Evolutionary conservation across 2,797 vertebrate species (phyloP).

Genomic region (Melanotaenia trifasciata): DNA sequence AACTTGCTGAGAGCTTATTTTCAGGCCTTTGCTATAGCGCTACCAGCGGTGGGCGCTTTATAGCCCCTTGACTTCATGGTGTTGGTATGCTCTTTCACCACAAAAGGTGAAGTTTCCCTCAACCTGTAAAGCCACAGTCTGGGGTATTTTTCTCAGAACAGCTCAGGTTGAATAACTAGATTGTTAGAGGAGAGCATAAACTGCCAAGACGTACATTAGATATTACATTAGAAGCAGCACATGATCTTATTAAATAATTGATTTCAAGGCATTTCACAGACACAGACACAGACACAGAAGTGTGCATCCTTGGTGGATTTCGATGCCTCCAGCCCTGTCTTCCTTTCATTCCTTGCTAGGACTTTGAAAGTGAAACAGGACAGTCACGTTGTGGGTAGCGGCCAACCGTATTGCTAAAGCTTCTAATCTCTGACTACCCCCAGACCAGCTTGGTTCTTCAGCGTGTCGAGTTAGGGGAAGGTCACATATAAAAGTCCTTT

Average conservation of each 20-base stretch:
- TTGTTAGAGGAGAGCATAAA: slow-evolving; percentile 16
- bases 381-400: neutral
- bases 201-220: slow-evolving; percentile 1
- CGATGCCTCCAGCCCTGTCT: neutral
- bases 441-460: slow-evolving; percentile 55
- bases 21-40: slow-evolving; percentile 23
- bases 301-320: slow-evolving; percentile 8
- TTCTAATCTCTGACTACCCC: slow-evolving; percentile 63
- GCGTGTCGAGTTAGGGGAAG: slow-evolving; percentile 64
- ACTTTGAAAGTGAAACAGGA: slow-evolving; percentile 37
- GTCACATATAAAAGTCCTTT: slow-evolving; percentile 78
- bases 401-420: too few species aligned
- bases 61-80: slow-evolving; percentile 47
- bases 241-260: slow-evolving; percentile 17
- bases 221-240: neutral
- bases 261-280: slow-evolving; percentile 29
- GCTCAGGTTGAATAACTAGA: slow-evolving; percentile 20
- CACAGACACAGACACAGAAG: neutral
- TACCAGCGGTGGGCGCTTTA: slow-evolving; percentile 45
- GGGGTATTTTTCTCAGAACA: slow-evolving; percentile 25
- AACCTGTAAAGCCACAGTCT: slow-evolving; percentile 16
- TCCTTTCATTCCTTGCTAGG: slow-evolving; percentile 11
- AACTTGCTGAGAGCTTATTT: slow-evolving; percentile 23
- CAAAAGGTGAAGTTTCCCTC: slow-evolving; percentile 44
- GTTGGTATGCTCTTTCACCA: slow-evolving; percentile 38